Percentiles rank a stretch among this genome's conserved stretches.
These are phyloP conservation scores for Conomelus anceps DNA, from an alignment of 2,888 invertebrate genomes.

Conservation along the genomic window DNA sequence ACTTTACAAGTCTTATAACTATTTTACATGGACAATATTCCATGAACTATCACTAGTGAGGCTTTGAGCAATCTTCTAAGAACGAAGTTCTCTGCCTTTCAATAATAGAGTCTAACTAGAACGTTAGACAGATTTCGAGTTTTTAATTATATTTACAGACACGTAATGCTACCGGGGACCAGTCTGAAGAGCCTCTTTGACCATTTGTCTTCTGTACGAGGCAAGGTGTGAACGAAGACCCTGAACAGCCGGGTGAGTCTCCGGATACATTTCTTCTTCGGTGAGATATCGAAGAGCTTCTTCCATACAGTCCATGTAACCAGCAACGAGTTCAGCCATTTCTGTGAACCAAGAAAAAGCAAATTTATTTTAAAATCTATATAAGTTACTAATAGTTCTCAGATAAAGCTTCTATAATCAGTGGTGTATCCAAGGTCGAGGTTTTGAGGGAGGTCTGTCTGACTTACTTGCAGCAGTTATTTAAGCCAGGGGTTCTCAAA, in stretches of 20 bases:
- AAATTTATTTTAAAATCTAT: not conserved
- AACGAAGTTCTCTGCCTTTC: not conserved
- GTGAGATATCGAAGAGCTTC: conserved; percentile 38
- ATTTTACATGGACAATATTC: not conserved
- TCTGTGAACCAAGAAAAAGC: conserved; percentile 23
- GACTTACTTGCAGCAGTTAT: too few species aligned
- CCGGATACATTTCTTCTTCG: conserved; percentile 37
- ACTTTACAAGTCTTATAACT: not conserved
- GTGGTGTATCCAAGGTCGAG: too few species aligned
- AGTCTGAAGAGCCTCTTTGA: conserved; percentile 12
- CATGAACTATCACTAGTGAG: not conserved
- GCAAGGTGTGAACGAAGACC: conserved; percentile 36
- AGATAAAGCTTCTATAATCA: too few species aligned
- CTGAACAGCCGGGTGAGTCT: conserved; percentile 37
- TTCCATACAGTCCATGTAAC: conserved; percentile 39
- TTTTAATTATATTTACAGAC: not conserved
- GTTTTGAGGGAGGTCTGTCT: too few species aligned
- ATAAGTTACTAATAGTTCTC: too few species aligned
- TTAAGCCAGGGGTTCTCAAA: too few species aligned
- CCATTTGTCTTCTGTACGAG: conserved; percentile 24
- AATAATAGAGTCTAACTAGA: not conserved
- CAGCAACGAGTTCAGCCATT: conserved; percentile 36
- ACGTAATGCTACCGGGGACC: conserved; percentile 12
- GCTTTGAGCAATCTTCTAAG: not conserved
- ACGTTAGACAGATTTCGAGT: not conserved